Conservation (phyloP, 2,113 vertebrate species). For the Baryphthengus martii region DNA sequence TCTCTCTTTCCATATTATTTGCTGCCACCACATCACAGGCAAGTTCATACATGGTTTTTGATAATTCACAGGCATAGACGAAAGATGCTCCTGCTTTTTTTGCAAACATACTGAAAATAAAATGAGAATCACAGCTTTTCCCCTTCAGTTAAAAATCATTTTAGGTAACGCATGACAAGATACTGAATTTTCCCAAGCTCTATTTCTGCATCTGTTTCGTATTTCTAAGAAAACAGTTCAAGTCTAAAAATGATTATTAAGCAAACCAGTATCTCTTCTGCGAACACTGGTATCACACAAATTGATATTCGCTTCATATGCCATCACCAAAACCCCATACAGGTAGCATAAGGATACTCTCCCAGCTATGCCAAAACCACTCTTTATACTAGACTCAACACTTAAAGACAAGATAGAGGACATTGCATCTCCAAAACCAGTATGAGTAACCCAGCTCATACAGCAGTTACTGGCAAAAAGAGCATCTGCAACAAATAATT, state of each 20-base stretch:
- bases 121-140: background rate
- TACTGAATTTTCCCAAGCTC: background rate
- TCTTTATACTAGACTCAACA: background rate
- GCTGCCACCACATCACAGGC: constrained; percentile 88
- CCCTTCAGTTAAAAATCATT: background rate
- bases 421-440: background rate
- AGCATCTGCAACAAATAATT: background rate
- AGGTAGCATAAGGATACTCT: background rate
- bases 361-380: background rate
- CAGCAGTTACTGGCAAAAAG: background rate
- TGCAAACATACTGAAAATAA: constrained; percentile 91
- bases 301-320: background rate
- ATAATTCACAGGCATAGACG: constrained; percentile 93
- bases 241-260: background rate
- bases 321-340: background rate
- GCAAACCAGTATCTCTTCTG: background rate
- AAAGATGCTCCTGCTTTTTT: constrained; percentile 85
- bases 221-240: background rate
- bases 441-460: background rate
- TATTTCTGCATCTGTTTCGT: background rate
- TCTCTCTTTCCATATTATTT: constrained; percentile 85
- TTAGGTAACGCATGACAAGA: background rate
- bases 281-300: background rate
- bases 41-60: constrained; percentile 96
- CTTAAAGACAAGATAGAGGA: background rate